Conservation (phyloP, 2,113 vertebrate species). For the Nansenia antarctica region DNA sequence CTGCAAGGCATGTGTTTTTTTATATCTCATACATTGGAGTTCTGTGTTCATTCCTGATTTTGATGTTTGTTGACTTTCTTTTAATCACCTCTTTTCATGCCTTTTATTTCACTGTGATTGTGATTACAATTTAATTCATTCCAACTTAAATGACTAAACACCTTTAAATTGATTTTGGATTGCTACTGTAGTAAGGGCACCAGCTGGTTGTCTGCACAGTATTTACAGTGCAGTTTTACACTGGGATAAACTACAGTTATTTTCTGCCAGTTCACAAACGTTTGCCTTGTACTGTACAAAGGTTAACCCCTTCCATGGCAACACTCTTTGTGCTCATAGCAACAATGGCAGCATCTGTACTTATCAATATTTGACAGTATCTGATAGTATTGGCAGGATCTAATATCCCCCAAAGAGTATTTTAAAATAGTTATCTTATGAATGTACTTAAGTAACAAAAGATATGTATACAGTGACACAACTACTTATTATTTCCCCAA, state of each 20-base stretch:
- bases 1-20: conserved; percentile 65
- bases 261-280: conserved; percentile 43
- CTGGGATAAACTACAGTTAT: conserved; percentile 33
- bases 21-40: conserved; percentile 46
- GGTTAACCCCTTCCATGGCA: conserved; percentile 16
- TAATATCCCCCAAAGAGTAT: conserved; percentile 26
- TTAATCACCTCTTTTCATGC: conserved; percentile 33
- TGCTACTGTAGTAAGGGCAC: conserved; percentile 17
- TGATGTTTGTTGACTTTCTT: conserved; percentile 42
- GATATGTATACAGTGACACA: conserved; percentile 33
- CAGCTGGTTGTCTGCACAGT: conserved; percentile 3
- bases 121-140: conserved; percentile 55
- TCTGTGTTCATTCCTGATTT: conserved; percentile 61
- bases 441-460: conserved; percentile 55
- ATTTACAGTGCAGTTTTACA: not conserved
- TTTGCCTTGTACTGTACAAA: too few species aligned
- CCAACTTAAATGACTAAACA: conserved; percentile 43
- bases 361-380: conserved; percentile 51
- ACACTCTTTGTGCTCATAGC: conserved; percentile 32
- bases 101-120: conserved; percentile 58
- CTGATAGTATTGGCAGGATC: conserved; percentile 34
- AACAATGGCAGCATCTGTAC: conserved; percentile 45
- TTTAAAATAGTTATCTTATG: conserved; percentile 44
- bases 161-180: conserved; percentile 28
- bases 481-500: conserved; percentile 30